A percentile compares a stretch with the other conserved stretches of the same genome.
Conservation (phyloP, 2,888 invertebrate species). For the Malthinus flaveolus region DNA sequence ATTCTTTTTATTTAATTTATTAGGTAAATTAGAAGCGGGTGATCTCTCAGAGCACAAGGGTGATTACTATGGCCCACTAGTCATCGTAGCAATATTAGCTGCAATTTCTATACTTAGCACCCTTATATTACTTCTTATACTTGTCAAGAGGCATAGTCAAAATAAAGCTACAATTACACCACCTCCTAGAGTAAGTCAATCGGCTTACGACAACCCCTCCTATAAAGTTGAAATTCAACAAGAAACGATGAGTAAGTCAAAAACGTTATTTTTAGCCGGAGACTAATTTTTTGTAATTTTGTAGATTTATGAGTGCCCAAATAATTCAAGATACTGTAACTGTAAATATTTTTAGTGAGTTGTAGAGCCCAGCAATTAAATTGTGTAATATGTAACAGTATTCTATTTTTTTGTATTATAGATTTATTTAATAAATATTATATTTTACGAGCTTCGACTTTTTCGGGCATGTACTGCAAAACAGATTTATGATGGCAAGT, state of each 20-base stretch:
- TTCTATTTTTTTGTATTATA: slow-evolving; percentile 28
- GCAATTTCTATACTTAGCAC: slow-evolving; percentile 83
- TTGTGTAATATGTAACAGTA: slow-evolving; percentile 35
- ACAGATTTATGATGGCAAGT: too few species aligned
- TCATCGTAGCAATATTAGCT: slow-evolving; percentile 85
- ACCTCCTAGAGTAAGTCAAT: slow-evolving; percentile 74
- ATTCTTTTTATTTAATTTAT: slow-evolving; percentile 30
- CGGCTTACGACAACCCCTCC: slow-evolving; percentile 92
- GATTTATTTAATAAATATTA: slow-evolving; percentile 3
- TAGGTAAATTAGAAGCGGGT: slow-evolving; percentile 54
- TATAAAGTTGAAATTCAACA: slow-evolving; percentile 93
- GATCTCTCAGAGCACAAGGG: slow-evolving; percentile 62
- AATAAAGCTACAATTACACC: slow-evolving; percentile 81
- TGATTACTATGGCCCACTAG: slow-evolving; percentile 87
- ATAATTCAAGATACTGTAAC: slow-evolving; percentile 17
- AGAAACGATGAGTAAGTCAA: slow-evolving; percentile 83
- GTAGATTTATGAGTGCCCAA: slow-evolving; percentile 26
- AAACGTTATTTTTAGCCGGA: not conserved
- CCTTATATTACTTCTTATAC: slow-evolving; percentile 75
- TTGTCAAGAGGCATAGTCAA: slow-evolving; percentile 72
- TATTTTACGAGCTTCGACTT: too few species aligned
- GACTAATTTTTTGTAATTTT: slow-evolving; percentile 9
- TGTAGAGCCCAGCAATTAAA: slow-evolving; percentile 21
- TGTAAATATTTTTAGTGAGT: slow-evolving; percentile 29
- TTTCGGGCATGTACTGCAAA: too few species aligned